phyloP scores from a whole-genome alignment of 2,888 invertebrate species.

The Prionchulus punctatus region DNA sequence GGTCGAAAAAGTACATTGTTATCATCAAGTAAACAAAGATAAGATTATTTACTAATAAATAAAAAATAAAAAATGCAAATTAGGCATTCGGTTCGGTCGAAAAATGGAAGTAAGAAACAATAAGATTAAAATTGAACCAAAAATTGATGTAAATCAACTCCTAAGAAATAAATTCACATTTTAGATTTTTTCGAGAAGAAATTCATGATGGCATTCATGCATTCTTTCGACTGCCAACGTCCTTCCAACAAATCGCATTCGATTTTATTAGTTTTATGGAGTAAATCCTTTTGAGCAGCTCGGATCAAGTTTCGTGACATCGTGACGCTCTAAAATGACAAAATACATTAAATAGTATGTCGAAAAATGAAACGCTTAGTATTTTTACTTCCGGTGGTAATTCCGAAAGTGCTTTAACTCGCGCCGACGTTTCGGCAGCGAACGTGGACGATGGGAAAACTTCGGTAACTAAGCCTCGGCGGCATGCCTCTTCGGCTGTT shows the following conservation, averaged over 20 bases:
- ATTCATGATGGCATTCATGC: constrained; percentile 45
- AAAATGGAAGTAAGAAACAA: too few relatives aligned
- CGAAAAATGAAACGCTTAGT: constrained; percentile 4
- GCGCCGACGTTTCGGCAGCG: constrained; percentile 14
- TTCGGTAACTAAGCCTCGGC: constrained; percentile 59
- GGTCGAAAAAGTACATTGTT: too few relatives aligned
- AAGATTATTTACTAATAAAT: too few relatives aligned
- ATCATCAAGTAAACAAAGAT: too few relatives aligned
- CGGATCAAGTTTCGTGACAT: constrained; percentile 55
- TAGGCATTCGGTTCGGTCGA: too few relatives aligned
- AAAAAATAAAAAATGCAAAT: too few relatives aligned
- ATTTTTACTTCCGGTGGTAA: constrained; percentile 7
- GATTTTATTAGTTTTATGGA: constrained; percentile 33
- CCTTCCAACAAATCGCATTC: constrained; percentile 52
- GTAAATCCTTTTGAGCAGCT: constrained; percentile 41
- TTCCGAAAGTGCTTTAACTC: background rate
- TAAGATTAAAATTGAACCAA: too few relatives aligned
- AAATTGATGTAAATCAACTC: too few relatives aligned
- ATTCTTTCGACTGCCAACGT: constrained; percentile 51
- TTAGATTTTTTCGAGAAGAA: too few relatives aligned
- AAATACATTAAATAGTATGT: too few relatives aligned
- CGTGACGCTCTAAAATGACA: constrained; percentile 47
- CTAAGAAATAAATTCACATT: too few relatives aligned
- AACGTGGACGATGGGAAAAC: constrained; percentile 45
- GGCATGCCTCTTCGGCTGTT: constrained; percentile 57